Evolutionary conservation across 2,113 vertebrate species (phyloP), one percentile per base, ranked within the genome.

Genomic region (Chaetura pelagica): DNA sequence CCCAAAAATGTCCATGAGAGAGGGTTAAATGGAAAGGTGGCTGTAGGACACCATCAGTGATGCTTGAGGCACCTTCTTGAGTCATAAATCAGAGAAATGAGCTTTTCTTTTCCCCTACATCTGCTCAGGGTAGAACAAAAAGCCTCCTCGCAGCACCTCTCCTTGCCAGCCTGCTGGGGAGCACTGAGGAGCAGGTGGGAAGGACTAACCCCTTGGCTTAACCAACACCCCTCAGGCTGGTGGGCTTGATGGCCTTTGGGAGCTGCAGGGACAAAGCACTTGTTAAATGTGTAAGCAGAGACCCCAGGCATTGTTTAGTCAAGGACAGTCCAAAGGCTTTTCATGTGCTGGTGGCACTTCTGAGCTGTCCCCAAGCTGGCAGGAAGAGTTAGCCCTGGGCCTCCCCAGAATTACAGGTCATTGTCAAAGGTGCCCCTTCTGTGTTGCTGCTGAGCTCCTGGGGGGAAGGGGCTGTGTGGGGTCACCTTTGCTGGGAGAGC

Each of bases 101-200:
- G 57, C 19, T 62, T 26, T 15, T 48, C 23, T 40, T 87, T 46
- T 42, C 35, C 38, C 18, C 16, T 74, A 46, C 10, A 48, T 20
- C 46, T 69, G n/a, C 35, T 80, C 4, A 76, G 68, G 20, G 71
- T 58, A 59, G 52, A 20, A 20, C 14, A 26, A 49, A 77, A 84
- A 57, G 8, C 14, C 9, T 48, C 32, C 44, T 84, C 63, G 27
- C 51, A 61, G 55, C 62, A 58, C 61, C 24, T 27, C 59, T 71
- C 10, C 3, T 0, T 7, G 21, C 44, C 67, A 90, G 29, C 44
- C 30, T 17, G 17, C 15, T 14, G 2, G 17, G 44, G 38, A 48
- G 54, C 38, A 38, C 30, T 3, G 8, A 20, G 26, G 62, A 21
- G 7, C 7, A 0, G 0, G 27, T 1, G 0, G 62, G 66, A 91